Evolutionary conservation across 2,888 invertebrate species (phyloP).

Genomic region (Apoderus coryli): DNA sequence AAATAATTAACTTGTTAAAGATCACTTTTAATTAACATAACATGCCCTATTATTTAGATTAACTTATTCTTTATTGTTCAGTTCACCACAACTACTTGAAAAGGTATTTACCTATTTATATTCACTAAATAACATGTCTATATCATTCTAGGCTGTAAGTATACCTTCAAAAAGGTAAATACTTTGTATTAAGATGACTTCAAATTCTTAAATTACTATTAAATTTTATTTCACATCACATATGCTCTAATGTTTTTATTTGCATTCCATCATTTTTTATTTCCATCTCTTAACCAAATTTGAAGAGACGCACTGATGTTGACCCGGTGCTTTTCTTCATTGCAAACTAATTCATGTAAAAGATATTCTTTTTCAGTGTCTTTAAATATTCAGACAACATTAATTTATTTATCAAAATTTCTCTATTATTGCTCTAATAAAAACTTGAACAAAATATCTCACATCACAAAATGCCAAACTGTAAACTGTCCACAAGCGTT

Average conservation of each 20-base stretch:
- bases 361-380: conserved; percentile 23
- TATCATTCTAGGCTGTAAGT: too few species aligned
- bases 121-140: too few species aligned
- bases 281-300: conserved; percentile 35
- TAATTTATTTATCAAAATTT: conserved; percentile 26
- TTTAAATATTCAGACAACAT: conserved; percentile 25
- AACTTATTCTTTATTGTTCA: too few species aligned
- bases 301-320: conserved; percentile 29
- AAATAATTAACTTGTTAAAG: conserved; percentile 4
- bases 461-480: conserved; percentile 37
- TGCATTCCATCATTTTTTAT: conserved; percentile 36
- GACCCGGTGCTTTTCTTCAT: conserved; percentile 26
- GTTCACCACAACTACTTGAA: conserved; percentile 1
- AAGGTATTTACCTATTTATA: too few species aligned
- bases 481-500: conserved; percentile 36
- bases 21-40: conserved; percentile 27
- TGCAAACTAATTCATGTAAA: conserved; percentile 24
- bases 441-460: conserved; percentile 33
- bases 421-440: conserved; percentile 30
- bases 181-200: too few species aligned
- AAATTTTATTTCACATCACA: conserved; percentile 33
- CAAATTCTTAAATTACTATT: conserved; percentile 26
- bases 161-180: background rate
- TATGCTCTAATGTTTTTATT: conserved; percentile 36
- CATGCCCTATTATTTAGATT: too few species aligned